A percentile compares a stretch with the other conserved stretches of the same genome.
Evolutionary conservation across 2,797 vertebrate species (phyloP).

Genomic region (Bovichtus variegatus): DNA sequence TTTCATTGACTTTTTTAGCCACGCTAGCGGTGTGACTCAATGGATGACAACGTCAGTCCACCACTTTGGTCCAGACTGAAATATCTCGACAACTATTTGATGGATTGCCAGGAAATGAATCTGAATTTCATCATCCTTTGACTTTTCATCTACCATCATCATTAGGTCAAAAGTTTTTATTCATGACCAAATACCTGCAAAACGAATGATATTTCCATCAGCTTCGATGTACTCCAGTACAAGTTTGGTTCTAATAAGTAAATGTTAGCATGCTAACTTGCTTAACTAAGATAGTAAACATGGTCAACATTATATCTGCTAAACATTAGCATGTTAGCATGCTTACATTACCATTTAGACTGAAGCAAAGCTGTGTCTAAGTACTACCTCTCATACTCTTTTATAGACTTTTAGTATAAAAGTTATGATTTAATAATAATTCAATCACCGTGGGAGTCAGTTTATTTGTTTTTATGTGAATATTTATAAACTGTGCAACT

Average conservation of each 20-base stretch:
- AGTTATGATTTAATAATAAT: not conserved
- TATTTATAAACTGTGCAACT: not conserved
- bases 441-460: not conserved
- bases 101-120: not conserved
- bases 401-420: not conserved
- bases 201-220: not conserved
- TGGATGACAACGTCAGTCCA: not conserved
- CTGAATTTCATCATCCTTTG: not conserved
- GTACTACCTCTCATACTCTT: not conserved
- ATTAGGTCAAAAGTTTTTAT: not conserved
- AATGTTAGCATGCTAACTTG: not conserved
- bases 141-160: not conserved
- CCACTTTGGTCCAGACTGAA: not conserved
- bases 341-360: not conserved
- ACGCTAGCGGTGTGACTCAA: rapidly evolving
- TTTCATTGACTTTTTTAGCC: too few relatives aligned
- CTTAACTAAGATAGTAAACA: not conserved
- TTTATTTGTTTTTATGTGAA: not conserved
- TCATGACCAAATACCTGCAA: not conserved
- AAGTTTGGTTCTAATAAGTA: not conserved
- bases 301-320: not conserved
- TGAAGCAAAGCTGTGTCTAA: not conserved
- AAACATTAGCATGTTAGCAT: not conserved
- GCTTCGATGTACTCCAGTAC: not conserved
- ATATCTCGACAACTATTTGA: not conserved